Evolutionary conservation across 2,888 invertebrate species (phyloP).

Genomic region (Trileptium ribeirensis): DNA sequence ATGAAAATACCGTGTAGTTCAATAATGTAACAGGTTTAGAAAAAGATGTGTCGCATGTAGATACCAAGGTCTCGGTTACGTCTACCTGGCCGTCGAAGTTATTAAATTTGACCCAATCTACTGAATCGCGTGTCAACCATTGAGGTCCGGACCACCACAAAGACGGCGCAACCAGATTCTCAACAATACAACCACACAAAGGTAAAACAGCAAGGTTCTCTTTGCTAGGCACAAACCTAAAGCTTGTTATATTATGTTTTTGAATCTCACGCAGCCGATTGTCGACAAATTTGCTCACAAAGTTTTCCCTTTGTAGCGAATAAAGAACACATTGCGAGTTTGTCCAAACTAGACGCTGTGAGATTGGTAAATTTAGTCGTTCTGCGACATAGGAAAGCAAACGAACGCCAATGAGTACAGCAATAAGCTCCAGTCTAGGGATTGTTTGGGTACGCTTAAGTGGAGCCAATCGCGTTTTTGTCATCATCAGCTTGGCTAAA

Average conservation of each 20-base stretch:
- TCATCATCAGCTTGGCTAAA: conserved; percentile 18
- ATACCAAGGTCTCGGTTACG: too few relatives aligned
- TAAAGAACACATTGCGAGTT: conserved; percentile 35
- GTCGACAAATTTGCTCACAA: conserved; percentile 30
- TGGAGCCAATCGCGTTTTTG: conserved; percentile 37
- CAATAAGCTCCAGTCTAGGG: conserved; percentile 28
- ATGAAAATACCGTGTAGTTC: too few relatives aligned
- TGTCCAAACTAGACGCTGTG: conserved; percentile 27
- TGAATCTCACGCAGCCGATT: conserved; percentile 40
- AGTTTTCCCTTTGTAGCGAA: conserved; percentile 30
- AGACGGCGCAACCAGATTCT: conserved; percentile 18
- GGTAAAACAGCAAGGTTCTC: conserved; percentile 44
- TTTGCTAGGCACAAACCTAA: conserved; percentile 37
- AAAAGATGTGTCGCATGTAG: too few relatives aligned
- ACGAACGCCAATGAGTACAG: conserved; percentile 18
- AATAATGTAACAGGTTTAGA: too few relatives aligned
- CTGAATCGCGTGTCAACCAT: conserved; percentile 27
- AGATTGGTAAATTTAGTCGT: conserved; percentile 33
- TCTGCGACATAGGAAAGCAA: conserved; percentile 22
- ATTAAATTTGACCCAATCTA: neutral
- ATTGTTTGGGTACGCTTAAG: conserved; percentile 34
- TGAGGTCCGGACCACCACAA: conserved; percentile 42
- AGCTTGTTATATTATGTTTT: conserved; percentile 24
- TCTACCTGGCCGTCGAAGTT: too few relatives aligned
- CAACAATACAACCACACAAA: conserved; percentile 35